These are phyloP conservation scores for Tolmerus cingulatus DNA, from an alignment of 2,888 invertebrate species.

Conservation along the genomic window DNA sequence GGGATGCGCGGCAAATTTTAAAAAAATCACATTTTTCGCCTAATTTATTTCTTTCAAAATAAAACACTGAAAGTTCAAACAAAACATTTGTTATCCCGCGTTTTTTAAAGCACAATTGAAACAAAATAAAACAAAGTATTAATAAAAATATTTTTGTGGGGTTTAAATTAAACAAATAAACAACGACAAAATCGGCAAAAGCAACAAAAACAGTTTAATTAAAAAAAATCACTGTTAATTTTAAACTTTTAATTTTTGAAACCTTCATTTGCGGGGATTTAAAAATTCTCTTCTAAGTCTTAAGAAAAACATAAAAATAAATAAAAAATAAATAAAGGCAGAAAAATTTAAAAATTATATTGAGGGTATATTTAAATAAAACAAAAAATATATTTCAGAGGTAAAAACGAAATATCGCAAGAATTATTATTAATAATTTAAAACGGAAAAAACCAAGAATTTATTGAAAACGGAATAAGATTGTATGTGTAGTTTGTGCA, in stretches of 20 bases:
- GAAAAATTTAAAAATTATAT: background rate
- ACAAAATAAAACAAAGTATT: background rate
- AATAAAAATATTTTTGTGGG: background rate
- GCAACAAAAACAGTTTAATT: background rate
- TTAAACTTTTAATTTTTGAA: background rate
- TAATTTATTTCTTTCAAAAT: too few species aligned
- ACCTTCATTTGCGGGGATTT: too few species aligned
- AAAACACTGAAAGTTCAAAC: background rate
- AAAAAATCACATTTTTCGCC: too few species aligned
- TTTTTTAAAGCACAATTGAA: background rate
- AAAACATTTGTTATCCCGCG: background rate
- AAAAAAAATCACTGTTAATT: background rate
- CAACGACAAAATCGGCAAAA: background rate
- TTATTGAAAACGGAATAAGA: constrained; percentile 25
- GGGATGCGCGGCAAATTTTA: too few species aligned
- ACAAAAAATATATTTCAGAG: background rate
- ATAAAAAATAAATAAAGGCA: background rate
- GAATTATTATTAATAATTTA: constrained; percentile 16
- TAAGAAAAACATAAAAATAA: too few species aligned
- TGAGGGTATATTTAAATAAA: background rate
- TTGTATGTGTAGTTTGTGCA: constrained; percentile 38
- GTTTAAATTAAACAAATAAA: background rate
- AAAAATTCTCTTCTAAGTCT: too few species aligned
- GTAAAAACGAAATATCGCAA: background rate
- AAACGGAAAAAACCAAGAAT: background rate